A percentile compares a stretch with the other conserved stretches of the same genome.
Evolutionary conservation across 1,140 invertebrate species (phyloP).

Genomic region (Caenorhabditis briggsae): DNA sequence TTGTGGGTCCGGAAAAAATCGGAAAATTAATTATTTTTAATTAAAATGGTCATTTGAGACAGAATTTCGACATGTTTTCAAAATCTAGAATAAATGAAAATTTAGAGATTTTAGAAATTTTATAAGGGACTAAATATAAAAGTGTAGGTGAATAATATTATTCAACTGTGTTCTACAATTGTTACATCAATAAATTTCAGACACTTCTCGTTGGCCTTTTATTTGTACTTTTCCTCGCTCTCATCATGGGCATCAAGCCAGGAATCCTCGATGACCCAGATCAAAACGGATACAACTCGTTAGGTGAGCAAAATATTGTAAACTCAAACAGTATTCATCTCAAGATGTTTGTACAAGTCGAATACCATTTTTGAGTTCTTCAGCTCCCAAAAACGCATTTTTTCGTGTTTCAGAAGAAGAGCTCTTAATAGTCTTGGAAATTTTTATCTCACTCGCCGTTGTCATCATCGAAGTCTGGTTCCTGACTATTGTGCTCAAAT

Average conservation of each 20-base stretch:
- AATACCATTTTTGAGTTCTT: too few relatives aligned
- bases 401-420: conserved; percentile 58
- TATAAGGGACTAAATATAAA: not conserved
- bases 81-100: too few relatives aligned
- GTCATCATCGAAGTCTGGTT: conserved; percentile 63
- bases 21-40: too few relatives aligned
- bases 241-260: conserved; percentile 61
- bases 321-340: not conserved
- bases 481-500: conserved; percentile 49
- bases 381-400: not conserved
- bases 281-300: conserved; percentile 55
- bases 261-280: conserved; percentile 57
- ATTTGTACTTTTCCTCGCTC: conserved; percentile 59
- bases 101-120: too few relatives aligned
- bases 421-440: conserved; percentile 57
- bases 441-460: conserved; percentile 54
- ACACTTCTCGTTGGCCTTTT: conserved; percentile 51
- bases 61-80: too few relatives aligned
- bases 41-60: too few relatives aligned
- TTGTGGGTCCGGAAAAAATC: too few relatives aligned
- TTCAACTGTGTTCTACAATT: not conserved
- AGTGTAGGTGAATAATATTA: not conserved
- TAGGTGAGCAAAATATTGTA: conserved; percentile 22
- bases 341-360: too few relatives aligned
- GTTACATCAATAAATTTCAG: conserved; percentile 14